Conservation (phyloP, 2,113 vertebrate species). For the Cottus gobio region DNA sequence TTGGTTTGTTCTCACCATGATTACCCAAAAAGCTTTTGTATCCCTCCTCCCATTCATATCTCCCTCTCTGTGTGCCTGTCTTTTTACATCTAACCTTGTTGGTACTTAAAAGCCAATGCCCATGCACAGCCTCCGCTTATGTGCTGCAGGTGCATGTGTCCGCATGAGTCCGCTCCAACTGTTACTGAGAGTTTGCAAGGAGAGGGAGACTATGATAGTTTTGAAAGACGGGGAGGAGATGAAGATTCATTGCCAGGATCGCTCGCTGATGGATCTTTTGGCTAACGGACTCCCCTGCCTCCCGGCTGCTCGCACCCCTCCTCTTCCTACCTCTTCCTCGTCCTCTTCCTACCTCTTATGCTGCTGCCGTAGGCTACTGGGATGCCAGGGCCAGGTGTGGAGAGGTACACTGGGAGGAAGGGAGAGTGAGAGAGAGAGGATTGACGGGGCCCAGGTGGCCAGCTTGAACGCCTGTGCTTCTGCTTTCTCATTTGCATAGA, state of each 20-base stretch:
- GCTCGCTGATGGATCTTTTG: constrained; percentile 66
- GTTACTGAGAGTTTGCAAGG: constrained; percentile 43
- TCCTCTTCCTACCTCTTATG: constrained; percentile 32
- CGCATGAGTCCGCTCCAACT: constrained; percentile 44
- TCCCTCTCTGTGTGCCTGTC: constrained; percentile 7
- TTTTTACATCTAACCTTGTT: constrained; percentile 38
- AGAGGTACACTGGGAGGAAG: constrained; percentile 38
- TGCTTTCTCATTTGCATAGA: constrained; percentile 72
- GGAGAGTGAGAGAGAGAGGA: constrained; percentile 33
- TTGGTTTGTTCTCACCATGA: constrained; percentile 53
- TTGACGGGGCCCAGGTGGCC: constrained; percentile 74
- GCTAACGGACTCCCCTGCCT: constrained; percentile 45
- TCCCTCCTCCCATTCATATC: neutral
- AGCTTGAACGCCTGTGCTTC: constrained; percentile 45
- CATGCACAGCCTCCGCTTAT: constrained; percentile 31
- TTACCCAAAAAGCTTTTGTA: constrained; percentile 44
- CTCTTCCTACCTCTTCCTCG: neutral
- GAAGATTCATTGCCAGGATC: constrained; percentile 34
- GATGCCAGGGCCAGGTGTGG: constrained; percentile 63
- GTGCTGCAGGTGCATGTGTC: constrained; percentile 47
- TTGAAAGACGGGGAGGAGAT: constrained; percentile 30
- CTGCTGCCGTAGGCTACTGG: constrained; percentile 46
- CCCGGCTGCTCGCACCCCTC: constrained; percentile 43
- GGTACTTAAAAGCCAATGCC: constrained; percentile 42
- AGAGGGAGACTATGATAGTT: constrained; percentile 23